phyloP scores from a whole-genome alignment of 2,113 vertebrate genomes.

The Orientallactaga bullata region DNA sequence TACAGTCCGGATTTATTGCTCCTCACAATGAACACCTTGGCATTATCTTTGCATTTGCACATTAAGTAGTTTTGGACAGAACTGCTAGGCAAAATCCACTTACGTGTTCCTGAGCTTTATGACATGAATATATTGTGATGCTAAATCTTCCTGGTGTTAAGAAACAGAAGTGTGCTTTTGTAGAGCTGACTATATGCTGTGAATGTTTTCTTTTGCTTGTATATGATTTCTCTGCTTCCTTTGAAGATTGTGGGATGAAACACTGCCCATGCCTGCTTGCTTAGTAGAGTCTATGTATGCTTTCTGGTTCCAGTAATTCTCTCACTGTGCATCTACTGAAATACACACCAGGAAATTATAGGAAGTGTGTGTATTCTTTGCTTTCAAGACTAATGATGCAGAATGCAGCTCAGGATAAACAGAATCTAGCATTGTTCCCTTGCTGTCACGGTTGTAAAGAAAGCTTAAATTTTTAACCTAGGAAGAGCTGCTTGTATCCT shows the following conservation, averaged over 20 bases:
- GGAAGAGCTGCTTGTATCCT: not conserved
- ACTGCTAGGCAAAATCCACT: not conserved
- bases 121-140: not conserved
- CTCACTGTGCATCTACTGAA: not conserved
- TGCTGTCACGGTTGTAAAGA: not conserved
- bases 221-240: not conserved
- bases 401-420: not conserved
- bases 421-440: not conserved
- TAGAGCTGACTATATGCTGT: not conserved
- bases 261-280: not conserved
- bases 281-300: not conserved
- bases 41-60: not conserved
- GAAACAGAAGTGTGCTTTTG: not conserved
- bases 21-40: not conserved
- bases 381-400: not conserved
- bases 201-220: not conserved
- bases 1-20: not conserved
- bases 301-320: not conserved
- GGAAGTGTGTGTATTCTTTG: not conserved
- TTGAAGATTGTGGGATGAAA: not conserved
- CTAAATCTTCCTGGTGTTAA: not conserved
- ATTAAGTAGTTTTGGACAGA: not conserved
- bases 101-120: not conserved
- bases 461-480: constrained; percentile 1
- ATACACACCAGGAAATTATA: not conserved